A percentile compares a stretch with the other conserved stretches of the same genome.
Conservation (phyloP, 1,140 invertebrate species). For the Vollenhovia emeryi region DNA sequence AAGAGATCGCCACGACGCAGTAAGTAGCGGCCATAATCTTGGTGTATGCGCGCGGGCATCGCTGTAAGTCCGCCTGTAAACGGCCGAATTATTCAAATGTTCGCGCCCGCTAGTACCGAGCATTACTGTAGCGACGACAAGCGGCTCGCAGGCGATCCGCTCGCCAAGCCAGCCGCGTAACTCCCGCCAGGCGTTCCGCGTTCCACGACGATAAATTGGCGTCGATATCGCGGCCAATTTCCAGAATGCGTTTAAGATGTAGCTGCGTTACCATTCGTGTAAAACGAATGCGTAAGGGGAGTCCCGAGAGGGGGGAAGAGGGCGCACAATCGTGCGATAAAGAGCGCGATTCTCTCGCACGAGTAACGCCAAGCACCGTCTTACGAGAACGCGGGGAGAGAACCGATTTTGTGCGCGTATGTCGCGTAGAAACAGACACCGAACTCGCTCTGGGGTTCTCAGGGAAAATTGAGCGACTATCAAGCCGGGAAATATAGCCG, state of each 20-base stretch:
- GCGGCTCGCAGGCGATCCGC: slow-evolving; percentile 50
- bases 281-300: background rate
- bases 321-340: background rate
- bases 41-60: slow-evolving; percentile 66
- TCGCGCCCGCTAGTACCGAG: slow-evolving; percentile 63
- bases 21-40: slow-evolving; percentile 80
- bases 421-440: background rate
- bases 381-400: too few relatives aligned
- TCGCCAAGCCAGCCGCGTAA: slow-evolving; percentile 70
- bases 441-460: background rate
- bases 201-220: slow-evolving; percentile 79
- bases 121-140: slow-evolving; percentile 73
- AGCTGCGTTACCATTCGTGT: slow-evolving; percentile 53
- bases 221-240: slow-evolving; percentile 81
- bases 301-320: background rate
- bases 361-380: background rate
- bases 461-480: background rate
- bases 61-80: slow-evolving; percentile 80
- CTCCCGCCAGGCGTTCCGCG: slow-evolving; percentile 59
- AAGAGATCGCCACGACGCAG: slow-evolving; percentile 66
- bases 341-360: background rate
- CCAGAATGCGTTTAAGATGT: slow-evolving; percentile 79
- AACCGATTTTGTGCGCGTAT: background rate
- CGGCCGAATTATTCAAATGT: slow-evolving; percentile 83
- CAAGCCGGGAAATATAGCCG: background rate